phyloP scores from a whole-genome alignment of 2,888 invertebrate genomes.

The Eristalis pertinax region DNA sequence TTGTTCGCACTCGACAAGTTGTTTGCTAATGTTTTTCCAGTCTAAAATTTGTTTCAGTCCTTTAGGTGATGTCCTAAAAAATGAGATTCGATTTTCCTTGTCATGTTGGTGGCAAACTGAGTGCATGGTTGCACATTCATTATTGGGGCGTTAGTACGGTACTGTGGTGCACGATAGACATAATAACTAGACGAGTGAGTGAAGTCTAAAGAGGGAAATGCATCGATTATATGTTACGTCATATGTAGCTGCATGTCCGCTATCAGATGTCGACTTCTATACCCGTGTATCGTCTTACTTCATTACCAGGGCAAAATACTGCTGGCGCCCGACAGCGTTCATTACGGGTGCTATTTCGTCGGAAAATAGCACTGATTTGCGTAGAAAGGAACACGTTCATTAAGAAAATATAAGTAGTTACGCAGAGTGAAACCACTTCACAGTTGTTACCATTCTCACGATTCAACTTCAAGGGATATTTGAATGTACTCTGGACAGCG shows the following conservation, averaged over 20 bases:
- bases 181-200: constrained; percentile 26
- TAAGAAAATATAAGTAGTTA: not conserved
- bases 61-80: constrained; percentile 64
- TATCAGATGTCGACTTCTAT: not conserved
- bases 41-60: constrained; percentile 59
- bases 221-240: constrained; percentile 26
- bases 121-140: constrained; percentile 45
- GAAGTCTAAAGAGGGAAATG: not conserved
- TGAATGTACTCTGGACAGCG: not conserved
- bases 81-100: constrained; percentile 66
- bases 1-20: constrained; percentile 8
- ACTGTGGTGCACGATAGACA: not conserved
- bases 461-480: not conserved
- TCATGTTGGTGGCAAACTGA: constrained; percentile 59
- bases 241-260: not conserved
- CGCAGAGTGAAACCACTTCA: not conserved
- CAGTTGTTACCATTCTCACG: not conserved
- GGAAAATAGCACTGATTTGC: not conserved
- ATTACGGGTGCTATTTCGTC: not conserved
- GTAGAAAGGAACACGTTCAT: not conserved
- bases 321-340: not conserved
- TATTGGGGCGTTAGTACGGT: constrained; percentile 22
- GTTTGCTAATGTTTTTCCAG: constrained; percentile 38
- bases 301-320: not conserved
- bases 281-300: not conserved